These are phyloP conservation scores for Diprion similis DNA, from an alignment of 1,140 invertebrate genomes.

Conservation along the genomic window DNA sequence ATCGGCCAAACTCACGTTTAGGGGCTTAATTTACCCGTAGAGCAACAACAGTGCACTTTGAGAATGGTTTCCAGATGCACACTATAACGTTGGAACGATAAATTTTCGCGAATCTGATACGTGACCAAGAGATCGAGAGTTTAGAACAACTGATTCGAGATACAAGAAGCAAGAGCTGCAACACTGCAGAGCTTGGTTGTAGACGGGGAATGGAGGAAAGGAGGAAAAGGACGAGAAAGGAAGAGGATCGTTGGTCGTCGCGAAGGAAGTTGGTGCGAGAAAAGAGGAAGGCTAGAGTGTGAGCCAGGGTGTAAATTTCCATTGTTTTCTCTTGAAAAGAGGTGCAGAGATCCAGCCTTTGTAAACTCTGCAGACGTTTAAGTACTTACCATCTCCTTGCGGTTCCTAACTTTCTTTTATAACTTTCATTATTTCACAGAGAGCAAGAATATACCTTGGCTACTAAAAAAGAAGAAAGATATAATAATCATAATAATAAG, in stretches of 20 bases:
- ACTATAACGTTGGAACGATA: background rate
- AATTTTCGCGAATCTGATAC: background rate
- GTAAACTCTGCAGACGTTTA: slow-evolving; percentile 10
- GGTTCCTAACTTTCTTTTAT: slow-evolving; percentile 10
- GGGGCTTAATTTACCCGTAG: background rate
- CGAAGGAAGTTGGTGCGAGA: slow-evolving; percentile 4
- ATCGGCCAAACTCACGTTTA: background rate
- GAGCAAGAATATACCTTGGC: background rate
- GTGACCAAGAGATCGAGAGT: background rate
- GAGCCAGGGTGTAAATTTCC: slow-evolving; percentile 4
- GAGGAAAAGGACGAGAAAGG: too few species aligned
- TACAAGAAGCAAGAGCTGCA: slow-evolving; percentile 4
- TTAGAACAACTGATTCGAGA: slow-evolving; percentile 1
- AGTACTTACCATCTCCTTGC: slow-evolving; percentile 1
- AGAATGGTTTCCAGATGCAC: background rate
- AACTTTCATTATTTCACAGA: background rate
- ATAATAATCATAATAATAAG: background rate
- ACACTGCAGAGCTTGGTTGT: background rate
- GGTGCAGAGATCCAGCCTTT: background rate
- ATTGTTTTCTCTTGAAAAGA: slow-evolving; percentile 3
- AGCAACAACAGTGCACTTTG: background rate
- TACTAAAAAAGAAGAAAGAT: background rate
- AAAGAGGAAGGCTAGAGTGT: background rate
- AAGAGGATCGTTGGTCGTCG: background rate
- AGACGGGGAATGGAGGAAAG: background rate